These are phyloP conservation scores for Xylocopa sonorina DNA, from an alignment of 1,140 invertebrate species.

Conservation along the genomic window DNA sequence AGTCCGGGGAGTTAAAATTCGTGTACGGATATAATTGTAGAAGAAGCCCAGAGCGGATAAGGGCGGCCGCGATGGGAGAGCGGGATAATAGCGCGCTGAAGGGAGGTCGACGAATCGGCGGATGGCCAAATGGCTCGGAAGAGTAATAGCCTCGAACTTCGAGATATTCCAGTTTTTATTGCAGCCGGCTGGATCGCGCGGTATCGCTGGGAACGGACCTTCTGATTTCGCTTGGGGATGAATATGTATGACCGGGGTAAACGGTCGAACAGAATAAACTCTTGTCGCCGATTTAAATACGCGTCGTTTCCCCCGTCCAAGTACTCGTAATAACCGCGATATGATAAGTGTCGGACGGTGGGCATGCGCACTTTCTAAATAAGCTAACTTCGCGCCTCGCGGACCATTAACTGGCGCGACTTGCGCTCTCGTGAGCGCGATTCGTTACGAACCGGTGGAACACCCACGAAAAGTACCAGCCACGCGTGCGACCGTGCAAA, in stretches of 20 bases:
- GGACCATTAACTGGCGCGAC: background rate
- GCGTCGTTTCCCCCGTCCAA: too few relatives aligned
- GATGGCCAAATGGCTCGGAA: background rate
- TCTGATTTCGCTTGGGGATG: background rate
- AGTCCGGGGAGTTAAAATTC: slow-evolving; percentile 66
- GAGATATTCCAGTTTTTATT: background rate
- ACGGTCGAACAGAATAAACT: background rate
- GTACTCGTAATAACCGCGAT: too few relatives aligned
- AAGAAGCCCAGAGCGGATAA: slow-evolving; percentile 35
- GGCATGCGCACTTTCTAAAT: too few relatives aligned
- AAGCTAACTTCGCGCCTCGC: background rate
- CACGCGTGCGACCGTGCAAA: slow-evolving; percentile 29
- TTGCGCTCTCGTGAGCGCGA: slow-evolving; percentile 4
- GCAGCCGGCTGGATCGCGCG: too few relatives aligned
- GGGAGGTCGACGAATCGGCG: background rate
- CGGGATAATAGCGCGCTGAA: background rate
- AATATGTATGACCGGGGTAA: background rate
- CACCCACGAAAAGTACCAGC: slow-evolving; percentile 53
- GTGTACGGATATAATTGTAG: slow-evolving; percentile 65
- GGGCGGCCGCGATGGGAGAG: background rate
- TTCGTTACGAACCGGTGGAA: slow-evolving; percentile 30
- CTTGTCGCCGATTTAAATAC: background rate
- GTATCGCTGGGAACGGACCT: background rate
- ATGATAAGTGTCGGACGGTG: too few relatives aligned
- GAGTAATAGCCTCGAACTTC: background rate